Evolutionary conservation across 2,113 vertebrate species (phyloP).

Genomic region (Chaetorhynchus papuensis): DNA sequence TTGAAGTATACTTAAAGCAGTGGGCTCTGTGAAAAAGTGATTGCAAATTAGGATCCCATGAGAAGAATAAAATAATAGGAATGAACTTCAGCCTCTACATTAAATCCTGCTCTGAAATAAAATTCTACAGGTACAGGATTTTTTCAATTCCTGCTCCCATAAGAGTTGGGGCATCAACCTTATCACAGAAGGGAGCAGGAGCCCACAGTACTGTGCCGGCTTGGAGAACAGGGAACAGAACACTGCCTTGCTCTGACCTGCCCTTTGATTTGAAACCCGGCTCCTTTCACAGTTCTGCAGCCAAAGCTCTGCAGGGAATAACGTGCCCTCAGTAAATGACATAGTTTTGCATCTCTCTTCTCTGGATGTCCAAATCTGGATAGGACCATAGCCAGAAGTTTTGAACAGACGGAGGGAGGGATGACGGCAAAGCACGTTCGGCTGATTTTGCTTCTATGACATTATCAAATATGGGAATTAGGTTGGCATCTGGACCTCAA

Average conservation of each 20-base stretch:
- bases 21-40: neutral
- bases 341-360: neutral
- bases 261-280: neutral
- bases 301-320: neutral
- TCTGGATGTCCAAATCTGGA: neutral
- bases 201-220: too few species aligned
- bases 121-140: neutral
- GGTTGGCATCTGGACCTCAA: neutral
- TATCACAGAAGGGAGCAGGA: neutral
- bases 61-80: neutral
- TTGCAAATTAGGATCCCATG: neutral
- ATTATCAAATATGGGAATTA: neutral
- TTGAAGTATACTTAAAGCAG: neutral
- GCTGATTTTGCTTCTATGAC: neutral
- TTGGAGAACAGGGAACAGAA: accelerated
- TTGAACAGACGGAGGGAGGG: neutral
- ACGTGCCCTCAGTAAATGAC: neutral
- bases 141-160: neutral
- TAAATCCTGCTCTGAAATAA: neutral
- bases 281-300: neutral
- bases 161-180: neutral
- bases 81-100: neutral
- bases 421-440: accelerated
- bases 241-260: neutral
- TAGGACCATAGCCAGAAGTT: neutral